phyloP scores from a whole-genome alignment of 2,113 vertebrate species.

The Lethenteron reissneri region DNA sequence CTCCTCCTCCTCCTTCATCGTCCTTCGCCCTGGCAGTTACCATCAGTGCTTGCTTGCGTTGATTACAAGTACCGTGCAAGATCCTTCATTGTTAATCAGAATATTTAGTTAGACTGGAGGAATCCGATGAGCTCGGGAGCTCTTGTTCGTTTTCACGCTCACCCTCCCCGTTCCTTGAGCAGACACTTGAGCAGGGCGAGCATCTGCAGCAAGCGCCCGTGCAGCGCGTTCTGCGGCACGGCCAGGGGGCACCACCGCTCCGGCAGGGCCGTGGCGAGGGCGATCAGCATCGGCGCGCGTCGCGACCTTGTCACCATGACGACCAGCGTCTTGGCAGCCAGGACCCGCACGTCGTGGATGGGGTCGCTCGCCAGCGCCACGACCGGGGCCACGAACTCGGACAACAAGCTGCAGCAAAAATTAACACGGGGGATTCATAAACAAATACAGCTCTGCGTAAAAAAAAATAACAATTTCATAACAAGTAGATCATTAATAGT shows the following conservation, averaged over 20 bases:
- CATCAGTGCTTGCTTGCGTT: too few species aligned
- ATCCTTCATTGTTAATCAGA: too few species aligned
- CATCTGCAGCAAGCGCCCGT: slow-evolving; percentile 46
- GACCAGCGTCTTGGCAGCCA: slow-evolving; percentile 45
- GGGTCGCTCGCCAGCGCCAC: slow-evolving; percentile 39
- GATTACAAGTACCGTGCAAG: too few species aligned
- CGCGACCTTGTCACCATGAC: slow-evolving; percentile 24
- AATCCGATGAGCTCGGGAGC: too few species aligned
- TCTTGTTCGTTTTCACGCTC: background rate
- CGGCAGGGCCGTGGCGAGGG: slow-evolving; percentile 16
- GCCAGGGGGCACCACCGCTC: background rate
- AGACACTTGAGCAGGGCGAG: slow-evolving; percentile 20
- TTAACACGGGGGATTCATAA: too few species aligned
- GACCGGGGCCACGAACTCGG: slow-evolving; percentile 30
- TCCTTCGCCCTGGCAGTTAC: too few species aligned
- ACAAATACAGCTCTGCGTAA: too few species aligned
- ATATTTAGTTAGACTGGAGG: too few species aligned
- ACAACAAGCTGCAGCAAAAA: slow-evolving; percentile 20
- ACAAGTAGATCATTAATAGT: too few species aligned
- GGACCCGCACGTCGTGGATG: slow-evolving; percentile 36
- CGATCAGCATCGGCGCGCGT: slow-evolving; percentile 23
- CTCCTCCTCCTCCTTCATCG: too few species aligned
- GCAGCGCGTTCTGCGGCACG: slow-evolving; percentile 35
- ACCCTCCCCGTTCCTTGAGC: background rate
- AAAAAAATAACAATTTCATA: too few species aligned